A percentile compares a stretch with the other conserved stretches of the same genome.
These are phyloP conservation scores for Calcarius ornatus DNA, from an alignment of 2,113 vertebrate genomes.

Conservation along the genomic window DNA sequence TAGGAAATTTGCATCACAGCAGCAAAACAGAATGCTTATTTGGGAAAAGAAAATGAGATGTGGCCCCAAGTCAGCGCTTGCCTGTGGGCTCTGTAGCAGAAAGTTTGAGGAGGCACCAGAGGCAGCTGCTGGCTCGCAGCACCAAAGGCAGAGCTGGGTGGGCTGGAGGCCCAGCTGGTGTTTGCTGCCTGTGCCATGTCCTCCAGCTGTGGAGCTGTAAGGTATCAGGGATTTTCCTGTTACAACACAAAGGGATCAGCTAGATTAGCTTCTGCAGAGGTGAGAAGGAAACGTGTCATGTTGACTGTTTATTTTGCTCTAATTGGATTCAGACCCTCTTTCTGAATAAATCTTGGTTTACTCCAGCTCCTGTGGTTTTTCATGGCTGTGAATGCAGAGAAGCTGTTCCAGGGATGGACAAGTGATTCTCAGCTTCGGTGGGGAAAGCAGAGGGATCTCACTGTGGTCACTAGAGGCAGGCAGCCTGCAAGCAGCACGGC, in stretches of 20 bases:
- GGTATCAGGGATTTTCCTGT: slow-evolving; percentile 6
- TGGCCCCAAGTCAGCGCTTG: not conserved
- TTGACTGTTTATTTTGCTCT: slow-evolving; percentile 17
- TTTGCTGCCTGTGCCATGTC: not conserved
- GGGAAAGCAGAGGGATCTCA: not conserved
- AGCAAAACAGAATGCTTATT: slow-evolving; percentile 42
- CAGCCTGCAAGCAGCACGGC: not conserved
- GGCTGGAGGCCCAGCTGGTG: not conserved
- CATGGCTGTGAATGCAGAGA: not conserved
- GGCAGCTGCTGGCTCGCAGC: not conserved
- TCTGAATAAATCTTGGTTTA: not conserved
- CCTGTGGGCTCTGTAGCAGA: not conserved
- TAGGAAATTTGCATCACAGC: slow-evolving; percentile 47
- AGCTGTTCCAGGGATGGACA: not conserved
- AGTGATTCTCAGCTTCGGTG: not conserved
- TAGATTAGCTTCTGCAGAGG: slow-evolving; percentile 25
- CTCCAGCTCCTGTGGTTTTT: not conserved
- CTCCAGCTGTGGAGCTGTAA: not conserved
- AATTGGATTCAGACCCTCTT: slow-evolving; percentile 23
- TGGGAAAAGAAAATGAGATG: slow-evolving; percentile 13
- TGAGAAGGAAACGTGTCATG: slow-evolving; percentile 3
- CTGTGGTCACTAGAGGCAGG: not conserved
- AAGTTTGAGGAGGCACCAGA: not conserved
- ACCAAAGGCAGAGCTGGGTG: not conserved
- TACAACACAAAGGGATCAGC: slow-evolving; percentile 8